Evolutionary conservation across 2,113 vertebrate species (phyloP).

Genomic region (Campylomormyrus numenius): DNA sequence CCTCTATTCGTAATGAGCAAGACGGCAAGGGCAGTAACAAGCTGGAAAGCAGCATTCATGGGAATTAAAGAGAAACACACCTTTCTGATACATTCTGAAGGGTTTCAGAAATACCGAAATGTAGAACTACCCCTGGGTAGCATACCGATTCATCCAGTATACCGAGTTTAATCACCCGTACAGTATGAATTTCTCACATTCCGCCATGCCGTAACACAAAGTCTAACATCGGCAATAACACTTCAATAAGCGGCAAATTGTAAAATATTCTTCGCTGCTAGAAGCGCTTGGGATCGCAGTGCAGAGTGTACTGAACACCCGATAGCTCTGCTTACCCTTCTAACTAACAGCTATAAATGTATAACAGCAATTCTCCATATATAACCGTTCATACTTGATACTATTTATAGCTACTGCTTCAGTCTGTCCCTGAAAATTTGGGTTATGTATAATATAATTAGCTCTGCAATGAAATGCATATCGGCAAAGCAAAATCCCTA

Average conservation of each 20-base stretch:
- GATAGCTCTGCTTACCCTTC: background rate
- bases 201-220: background rate
- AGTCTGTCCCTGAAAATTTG: background rate
- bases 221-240: background rate
- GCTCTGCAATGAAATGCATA: background rate
- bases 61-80: background rate
- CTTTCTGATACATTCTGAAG: background rate
- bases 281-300: background rate
- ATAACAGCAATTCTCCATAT: background rate
- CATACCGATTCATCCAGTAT: background rate
- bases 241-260: background rate
- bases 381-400: background rate
- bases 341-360: background rate
- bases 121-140: background rate
- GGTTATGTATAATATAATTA: background rate
- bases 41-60: background rate
- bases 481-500: background rate
- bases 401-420: background rate
- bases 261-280: background rate
- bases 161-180: background rate
- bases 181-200: background rate
- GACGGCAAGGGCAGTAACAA: background rate
- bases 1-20: background rate
- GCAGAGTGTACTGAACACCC: background rate
- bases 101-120: background rate